Evolutionary conservation across 2,113 vertebrate genomes (phyloP), one percentile per base, ranked within the genome.

Genomic region (Crotalus tigris): DNA sequence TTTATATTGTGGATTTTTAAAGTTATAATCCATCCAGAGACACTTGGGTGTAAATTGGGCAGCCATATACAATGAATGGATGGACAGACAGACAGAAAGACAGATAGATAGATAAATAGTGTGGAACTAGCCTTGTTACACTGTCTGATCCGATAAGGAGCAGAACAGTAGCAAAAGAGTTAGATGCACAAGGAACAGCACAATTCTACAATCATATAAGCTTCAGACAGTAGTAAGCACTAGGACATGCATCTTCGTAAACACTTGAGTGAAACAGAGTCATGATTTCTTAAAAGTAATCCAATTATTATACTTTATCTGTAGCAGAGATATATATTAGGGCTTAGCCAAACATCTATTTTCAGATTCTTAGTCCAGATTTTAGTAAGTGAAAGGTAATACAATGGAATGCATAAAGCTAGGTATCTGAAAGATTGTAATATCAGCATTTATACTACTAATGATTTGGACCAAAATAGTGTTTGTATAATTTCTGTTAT

Each of bases 381-480:
- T 59, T 39, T 29, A 53, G 51, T 55, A 44, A 17, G 33, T 61
- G 85, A 8, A 81, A 24, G 46, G 85, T 75, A 53, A 90, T 4
- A 11, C 23, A 91, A 58, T 0, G 1, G 5, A 91, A 57, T 17
- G 44, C 88, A 21, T 44, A 44, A 91, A n/a, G 55, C 88, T 13
- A 93, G 23, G 15, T 0, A 87, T 0, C 0, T 0, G 3, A 90
- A 29, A 46, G 69, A 33, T n/a, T 23, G 81, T 55, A 59, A 24
- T 1, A n/a, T 64, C 10, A 93, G 85, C 55, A 90, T 90, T 24
- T 75, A 29, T 7, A 10, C n/a, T 81, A 89, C 53, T 92, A 88
- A 88, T 54, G 54, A 8, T 26, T 26, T 92, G 87, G 23, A 64
- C 85, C n/a, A 88, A 92, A 54, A 88, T 61, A n/a, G 33, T 89